A percentile compares a stretch with the other conserved stretches of the same genome.
These are phyloP conservation scores for Serrognathus titanus DNA, from an alignment of 2,888 invertebrate species.

Conservation along the genomic window DNA sequence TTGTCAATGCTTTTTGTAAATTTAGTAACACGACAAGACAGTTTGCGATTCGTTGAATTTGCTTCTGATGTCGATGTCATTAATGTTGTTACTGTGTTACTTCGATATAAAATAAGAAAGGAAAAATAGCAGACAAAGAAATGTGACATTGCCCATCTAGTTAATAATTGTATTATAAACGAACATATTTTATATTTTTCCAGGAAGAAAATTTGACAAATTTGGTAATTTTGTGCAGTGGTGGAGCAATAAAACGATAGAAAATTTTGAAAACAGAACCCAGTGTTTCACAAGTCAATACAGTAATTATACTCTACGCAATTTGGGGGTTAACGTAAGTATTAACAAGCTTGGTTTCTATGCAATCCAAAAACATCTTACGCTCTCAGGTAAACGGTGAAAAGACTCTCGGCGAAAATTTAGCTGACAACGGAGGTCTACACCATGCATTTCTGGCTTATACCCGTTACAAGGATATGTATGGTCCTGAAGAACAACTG, in stretches of 20 bases:
- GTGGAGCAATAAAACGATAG: conserved; percentile 81
- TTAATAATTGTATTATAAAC: no score
- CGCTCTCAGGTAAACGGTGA: conserved; percentile 64
- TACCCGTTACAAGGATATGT: conserved; percentile 54
- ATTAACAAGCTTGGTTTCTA: neutral
- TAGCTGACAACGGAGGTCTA: conserved; percentile 81
- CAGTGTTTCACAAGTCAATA: conserved; percentile 87
- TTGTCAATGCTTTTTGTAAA: no score
- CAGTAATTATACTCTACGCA: conserved; percentile 61
- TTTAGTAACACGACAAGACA: no score
- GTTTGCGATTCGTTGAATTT: no score
- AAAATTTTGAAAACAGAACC: conserved; percentile 71
- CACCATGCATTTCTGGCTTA: conserved; percentile 71
- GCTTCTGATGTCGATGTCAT: no score
- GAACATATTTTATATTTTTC: conserved; percentile 17
- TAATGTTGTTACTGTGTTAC: no score
- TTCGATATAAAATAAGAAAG: no score
- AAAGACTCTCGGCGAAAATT: conserved; percentile 74
- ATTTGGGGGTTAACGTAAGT: conserved; percentile 61
- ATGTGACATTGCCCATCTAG: no score
- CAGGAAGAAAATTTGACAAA: conserved; percentile 80
- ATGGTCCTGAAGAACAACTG: conserved; percentile 61
- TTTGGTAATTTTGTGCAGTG: conserved; percentile 83
- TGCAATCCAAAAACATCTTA: neutral
- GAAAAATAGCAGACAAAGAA: no score